These are phyloP conservation scores for Tolypeutes matacus DNA, from an alignment of 2,797 vertebrate genomes.

Conservation along the genomic window DNA sequence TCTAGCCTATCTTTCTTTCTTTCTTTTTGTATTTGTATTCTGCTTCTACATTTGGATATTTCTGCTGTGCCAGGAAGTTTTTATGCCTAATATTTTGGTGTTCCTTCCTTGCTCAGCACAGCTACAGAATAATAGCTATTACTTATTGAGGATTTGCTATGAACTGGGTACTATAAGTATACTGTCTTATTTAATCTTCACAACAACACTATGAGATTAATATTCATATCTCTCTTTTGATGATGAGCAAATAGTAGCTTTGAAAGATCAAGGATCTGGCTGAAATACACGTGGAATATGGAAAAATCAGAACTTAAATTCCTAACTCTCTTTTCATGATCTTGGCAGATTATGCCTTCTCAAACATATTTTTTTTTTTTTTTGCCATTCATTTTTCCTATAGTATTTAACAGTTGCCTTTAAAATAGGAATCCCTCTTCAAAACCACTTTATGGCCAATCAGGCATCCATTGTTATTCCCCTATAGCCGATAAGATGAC, in stretches of 20 bases:
- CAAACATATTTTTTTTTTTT: not conserved
- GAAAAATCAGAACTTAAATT: not conserved
- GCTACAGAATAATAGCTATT: not conserved
- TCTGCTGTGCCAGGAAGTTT: not conserved
- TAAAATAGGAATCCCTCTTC: not conserved
- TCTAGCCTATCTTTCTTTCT: not conserved
- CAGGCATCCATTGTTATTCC: not conserved
- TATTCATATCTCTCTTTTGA: not conserved
- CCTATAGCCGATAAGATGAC: not conserved
- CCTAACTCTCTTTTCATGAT: not conserved
- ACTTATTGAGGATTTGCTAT: not conserved
- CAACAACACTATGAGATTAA: not conserved
- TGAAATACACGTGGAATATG: not conserved
- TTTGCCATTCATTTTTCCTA: not conserved
- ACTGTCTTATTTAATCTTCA: not conserved
- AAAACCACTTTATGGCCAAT: not conserved
- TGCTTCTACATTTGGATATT: not conserved
- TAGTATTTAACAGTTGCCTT: not conserved
- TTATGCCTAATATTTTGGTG: not conserved
- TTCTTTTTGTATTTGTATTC: not conserved
- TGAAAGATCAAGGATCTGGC: not conserved
- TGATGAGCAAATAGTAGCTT: not conserved
- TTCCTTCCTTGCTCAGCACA: not conserved
- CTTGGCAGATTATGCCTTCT: not conserved
- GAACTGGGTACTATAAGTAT: not conserved